phyloP scores from a whole-genome alignment of 2,113 vertebrate species.

The Morphnarchus princeps region DNA sequence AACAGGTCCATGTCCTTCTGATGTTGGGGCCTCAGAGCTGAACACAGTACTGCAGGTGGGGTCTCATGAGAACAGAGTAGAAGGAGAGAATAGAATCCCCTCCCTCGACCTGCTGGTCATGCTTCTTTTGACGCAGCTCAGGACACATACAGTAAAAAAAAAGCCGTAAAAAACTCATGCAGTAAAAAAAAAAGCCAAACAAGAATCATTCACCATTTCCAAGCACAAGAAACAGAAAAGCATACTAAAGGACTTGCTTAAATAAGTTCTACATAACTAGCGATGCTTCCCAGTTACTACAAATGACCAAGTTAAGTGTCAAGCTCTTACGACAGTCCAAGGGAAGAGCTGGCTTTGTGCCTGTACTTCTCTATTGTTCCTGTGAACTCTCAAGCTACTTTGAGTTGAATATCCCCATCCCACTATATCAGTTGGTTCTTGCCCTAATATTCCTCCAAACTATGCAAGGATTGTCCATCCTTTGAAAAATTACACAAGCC shows the following conservation, averaged over 20 bases:
- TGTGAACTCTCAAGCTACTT: not conserved
- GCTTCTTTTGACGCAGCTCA: no score
- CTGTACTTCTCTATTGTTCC: not conserved
- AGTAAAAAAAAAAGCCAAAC: not conserved
- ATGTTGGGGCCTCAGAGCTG: no score
- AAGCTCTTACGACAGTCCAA: not conserved
- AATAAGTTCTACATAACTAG: not conserved
- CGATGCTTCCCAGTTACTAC: not conserved
- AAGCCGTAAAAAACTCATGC: no score
- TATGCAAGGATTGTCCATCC: not conserved
- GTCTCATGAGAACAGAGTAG: no score
- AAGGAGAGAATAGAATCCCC: no score
- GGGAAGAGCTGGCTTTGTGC: not conserved
- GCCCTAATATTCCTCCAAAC: not conserved
- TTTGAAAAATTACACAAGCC: not conserved
- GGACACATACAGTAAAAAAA: no score
- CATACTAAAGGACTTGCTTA: not conserved
- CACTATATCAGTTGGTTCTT: not conserved
- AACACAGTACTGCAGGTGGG: no score
- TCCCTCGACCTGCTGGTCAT: no score
- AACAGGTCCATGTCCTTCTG: no score
- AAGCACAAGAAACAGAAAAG: not conserved
- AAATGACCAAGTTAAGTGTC: not conserved
- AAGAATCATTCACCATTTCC: not conserved
- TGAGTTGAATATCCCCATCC: not conserved